Evolutionary conservation across 2,888 invertebrate species (phyloP).

Genomic region (Osmoderma eremita): DNA sequence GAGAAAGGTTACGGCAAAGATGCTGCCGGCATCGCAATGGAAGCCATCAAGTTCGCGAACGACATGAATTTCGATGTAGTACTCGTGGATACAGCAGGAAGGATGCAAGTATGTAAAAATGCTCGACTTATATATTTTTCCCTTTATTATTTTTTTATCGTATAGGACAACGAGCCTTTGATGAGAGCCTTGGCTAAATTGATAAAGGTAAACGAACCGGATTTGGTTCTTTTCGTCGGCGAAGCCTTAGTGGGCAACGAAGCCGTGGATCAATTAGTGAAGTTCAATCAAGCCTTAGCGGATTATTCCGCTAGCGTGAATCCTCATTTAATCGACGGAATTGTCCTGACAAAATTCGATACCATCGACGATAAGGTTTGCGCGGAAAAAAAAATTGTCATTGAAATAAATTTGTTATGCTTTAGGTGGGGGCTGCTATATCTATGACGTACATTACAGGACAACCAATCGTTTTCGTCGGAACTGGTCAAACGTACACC

Average conservation of each 20-base stretch:
- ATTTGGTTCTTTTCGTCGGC: conserved; percentile 98
- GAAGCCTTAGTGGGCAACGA: conserved; percentile 99
- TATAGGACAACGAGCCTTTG: conserved; percentile 92
- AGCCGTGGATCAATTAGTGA: conserved; percentile 98
- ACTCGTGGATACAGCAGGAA: conserved; percentile 98
- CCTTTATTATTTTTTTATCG: conserved; percentile 15
- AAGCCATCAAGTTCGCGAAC: conserved; percentile 90
- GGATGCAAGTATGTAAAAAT: conserved; percentile 80
- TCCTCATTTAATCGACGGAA: conserved; percentile 97
- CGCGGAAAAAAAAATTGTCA: neutral
- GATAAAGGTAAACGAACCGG: conserved; percentile 97
- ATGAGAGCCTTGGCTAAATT: conserved; percentile 98
- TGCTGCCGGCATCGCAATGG: conserved; percentile 98
- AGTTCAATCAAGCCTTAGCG: conserved; percentile 98
- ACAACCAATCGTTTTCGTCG: conserved; percentile 98
- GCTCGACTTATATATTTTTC: neutral
- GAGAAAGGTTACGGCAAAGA: conserved; percentile 99
- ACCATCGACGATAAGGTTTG: conserved; percentile 96
- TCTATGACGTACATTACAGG: conserved; percentile 99
- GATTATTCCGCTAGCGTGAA: conserved; percentile 80
- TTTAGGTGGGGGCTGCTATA: conserved; percentile 91
- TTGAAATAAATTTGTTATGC: conserved; percentile 33
- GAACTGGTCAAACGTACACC: conserved; percentile 98
- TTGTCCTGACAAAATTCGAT: conserved; percentile 99
- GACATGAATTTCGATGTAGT: conserved; percentile 90